A percentile compares a stretch with the other conserved stretches of the same genome.
Conservation (phyloP, 1,140 invertebrate genomes). For the Drosophila aff. region DNA sequence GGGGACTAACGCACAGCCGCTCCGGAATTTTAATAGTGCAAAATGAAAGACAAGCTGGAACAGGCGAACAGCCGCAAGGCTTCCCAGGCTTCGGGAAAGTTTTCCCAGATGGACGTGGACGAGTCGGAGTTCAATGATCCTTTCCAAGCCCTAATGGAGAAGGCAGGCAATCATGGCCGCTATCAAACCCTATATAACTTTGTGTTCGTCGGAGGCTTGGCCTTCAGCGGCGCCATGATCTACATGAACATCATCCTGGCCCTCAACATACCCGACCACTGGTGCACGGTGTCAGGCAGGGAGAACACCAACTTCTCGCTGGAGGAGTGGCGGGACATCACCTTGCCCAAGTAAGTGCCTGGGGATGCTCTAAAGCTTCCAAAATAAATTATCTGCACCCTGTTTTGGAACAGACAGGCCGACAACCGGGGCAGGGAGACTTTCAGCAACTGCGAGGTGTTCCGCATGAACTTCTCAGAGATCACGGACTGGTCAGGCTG, state of each 20-base stretch:
- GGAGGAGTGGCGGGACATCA: constrained; percentile 85
- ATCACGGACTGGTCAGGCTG: constrained; percentile 68
- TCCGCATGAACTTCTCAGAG: constrained; percentile 75
- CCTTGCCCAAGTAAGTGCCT: constrained; percentile 85
- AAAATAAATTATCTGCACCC: background rate
- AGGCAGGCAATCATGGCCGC: constrained; percentile 86
- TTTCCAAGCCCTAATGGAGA: constrained; percentile 86
- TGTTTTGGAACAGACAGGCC: constrained; percentile 46
- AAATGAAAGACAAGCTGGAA: constrained; percentile 66
- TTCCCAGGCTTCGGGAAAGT: constrained; percentile 37
- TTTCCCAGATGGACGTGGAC: constrained; percentile 65
- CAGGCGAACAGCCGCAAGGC: constrained; percentile 54
- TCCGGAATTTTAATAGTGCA: constrained; percentile 10
- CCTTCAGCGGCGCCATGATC: constrained; percentile 83
- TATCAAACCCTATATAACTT: constrained; percentile 86
- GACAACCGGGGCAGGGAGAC: constrained; percentile 73
- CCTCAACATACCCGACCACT: constrained; percentile 86
- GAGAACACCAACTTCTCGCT: constrained; percentile 85
- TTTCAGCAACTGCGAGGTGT: constrained; percentile 84
- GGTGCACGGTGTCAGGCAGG: constrained; percentile 86
- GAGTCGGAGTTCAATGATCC: constrained; percentile 83
- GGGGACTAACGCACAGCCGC: constrained; percentile 6
- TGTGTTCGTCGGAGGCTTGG: constrained; percentile 85
- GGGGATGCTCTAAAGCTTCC: rapidly evolving
- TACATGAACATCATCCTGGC: constrained; percentile 86